Evolutionary conservation across 2,113 vertebrate genomes (phyloP).

Genomic region (Bufo bufo): DNA sequence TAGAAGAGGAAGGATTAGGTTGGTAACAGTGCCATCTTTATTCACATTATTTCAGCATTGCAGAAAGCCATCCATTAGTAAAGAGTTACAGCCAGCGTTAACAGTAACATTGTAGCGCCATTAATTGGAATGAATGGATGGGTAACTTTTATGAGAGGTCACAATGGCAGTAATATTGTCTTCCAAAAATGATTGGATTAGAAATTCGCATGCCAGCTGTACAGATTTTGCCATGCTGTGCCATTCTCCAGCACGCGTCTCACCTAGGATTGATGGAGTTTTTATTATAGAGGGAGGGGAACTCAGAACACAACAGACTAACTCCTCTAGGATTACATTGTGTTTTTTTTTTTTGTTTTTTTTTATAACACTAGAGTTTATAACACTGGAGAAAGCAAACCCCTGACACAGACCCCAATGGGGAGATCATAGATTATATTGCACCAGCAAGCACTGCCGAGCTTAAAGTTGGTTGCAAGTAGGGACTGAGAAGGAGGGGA

Average conservation of each 20-base stretch:
- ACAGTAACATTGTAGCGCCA: slow-evolving; percentile 72
- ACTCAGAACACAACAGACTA: slow-evolving; percentile 62
- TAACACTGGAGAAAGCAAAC: background rate
- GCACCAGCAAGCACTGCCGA: background rate
- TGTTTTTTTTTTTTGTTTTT: background rate
- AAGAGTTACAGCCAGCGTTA: slow-evolving; percentile 74
- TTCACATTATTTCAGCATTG: slow-evolving; percentile 72
- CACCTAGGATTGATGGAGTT: slow-evolving; percentile 68
- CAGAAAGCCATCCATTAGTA: slow-evolving; percentile 73
- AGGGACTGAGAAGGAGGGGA: background rate
- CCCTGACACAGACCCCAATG: background rate
- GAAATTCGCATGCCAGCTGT: slow-evolving; percentile 70
- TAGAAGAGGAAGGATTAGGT: slow-evolving; percentile 67
- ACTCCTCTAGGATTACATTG: slow-evolving; percentile 46
- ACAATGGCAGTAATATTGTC: slow-evolving; percentile 74
- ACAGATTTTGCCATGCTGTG: slow-evolving; percentile 64
- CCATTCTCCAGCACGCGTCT: slow-evolving; percentile 60
- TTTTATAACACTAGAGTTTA: background rate
- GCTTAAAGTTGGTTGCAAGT: background rate
- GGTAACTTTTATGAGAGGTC: slow-evolving; percentile 76
- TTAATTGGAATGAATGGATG: slow-evolving; percentile 79
- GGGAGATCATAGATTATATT: background rate
- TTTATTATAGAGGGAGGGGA: slow-evolving; percentile 65
- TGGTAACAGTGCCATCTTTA: slow-evolving; percentile 68
- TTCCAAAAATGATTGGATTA: slow-evolving; percentile 73